Evolutionary conservation across 1,140 invertebrate genomes (phyloP).

Genomic region (Gonatopus flavifemur): DNA sequence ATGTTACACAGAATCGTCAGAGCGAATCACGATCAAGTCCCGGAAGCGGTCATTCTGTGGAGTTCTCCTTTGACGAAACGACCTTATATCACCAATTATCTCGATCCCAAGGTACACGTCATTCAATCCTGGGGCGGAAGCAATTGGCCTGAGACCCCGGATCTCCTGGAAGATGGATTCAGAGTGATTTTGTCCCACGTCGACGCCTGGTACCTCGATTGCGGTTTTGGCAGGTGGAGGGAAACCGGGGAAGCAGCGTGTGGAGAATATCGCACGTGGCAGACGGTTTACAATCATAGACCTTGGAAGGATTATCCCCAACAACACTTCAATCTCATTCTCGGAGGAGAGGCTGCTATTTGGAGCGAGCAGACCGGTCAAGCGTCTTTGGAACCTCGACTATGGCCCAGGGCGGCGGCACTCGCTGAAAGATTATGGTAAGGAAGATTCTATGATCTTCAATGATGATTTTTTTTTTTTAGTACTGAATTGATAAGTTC

Average conservation of each 20-base stretch:
- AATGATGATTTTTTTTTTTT: too few relatives aligned
- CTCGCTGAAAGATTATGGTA: slow-evolving; percentile 66
- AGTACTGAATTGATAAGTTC: too few relatives aligned
- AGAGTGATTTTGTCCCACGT: slow-evolving; percentile 80
- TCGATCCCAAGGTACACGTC: slow-evolving; percentile 60
- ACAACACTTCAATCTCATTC: slow-evolving; percentile 51
- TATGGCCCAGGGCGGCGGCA: slow-evolving; percentile 72
- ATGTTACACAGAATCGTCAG: slow-evolving; percentile 64
- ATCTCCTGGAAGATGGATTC: slow-evolving; percentile 72
- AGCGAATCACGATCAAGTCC: slow-evolving; percentile 66
- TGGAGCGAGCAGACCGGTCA: slow-evolving; percentile 72
- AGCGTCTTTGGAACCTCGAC: slow-evolving; percentile 63
- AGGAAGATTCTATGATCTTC: too few relatives aligned
- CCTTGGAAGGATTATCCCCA: slow-evolving; percentile 65
- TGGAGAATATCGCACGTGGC: slow-evolving; percentile 80
- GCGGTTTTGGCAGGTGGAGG: slow-evolving; percentile 79
- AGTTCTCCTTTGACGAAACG: slow-evolving; percentile 76
- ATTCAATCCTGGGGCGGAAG: slow-evolving; percentile 79
- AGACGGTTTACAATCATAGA: slow-evolving; percentile 78
- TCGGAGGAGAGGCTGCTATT: slow-evolving; percentile 71
- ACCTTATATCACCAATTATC: slow-evolving; percentile 66
- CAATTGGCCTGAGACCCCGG: slow-evolving; percentile 73
- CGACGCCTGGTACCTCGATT: slow-evolving; percentile 84
- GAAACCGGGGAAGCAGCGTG: slow-evolving; percentile 72
- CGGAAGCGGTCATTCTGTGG: slow-evolving; percentile 72